phyloP scores from a whole-genome alignment of 2,113 vertebrate genomes.

The Trichomycterus rosablanca region DNA sequence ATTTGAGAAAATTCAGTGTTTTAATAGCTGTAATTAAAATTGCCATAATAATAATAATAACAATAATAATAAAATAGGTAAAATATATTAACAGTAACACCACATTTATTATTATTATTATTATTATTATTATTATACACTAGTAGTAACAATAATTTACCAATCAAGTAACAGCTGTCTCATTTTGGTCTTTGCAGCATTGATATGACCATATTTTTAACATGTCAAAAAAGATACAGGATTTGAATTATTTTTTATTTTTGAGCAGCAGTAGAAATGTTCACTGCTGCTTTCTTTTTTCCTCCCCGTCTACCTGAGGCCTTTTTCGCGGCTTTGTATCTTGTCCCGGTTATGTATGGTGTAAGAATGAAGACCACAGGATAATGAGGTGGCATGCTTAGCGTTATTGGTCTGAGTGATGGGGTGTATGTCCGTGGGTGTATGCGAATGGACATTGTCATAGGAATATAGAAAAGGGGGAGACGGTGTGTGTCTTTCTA shows the following conservation, averaged over 20 bases:
- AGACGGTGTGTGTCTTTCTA: constrained; percentile 28
- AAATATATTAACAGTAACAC: background rate
- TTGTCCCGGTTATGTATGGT: constrained; percentile 21
- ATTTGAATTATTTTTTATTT: constrained; percentile 14
- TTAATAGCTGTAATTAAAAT: background rate
- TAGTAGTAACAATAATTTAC: background rate
- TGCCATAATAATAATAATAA: background rate
- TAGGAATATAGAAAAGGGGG: constrained; percentile 31
- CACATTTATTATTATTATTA: constrained; percentile 13
- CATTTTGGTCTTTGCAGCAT: background rate
- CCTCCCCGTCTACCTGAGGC: constrained; percentile 30
- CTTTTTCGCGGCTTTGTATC: constrained; percentile 25
- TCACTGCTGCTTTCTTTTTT: background rate
- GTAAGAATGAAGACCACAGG: constrained; percentile 10
- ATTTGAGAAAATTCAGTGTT: no score
- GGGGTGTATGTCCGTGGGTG: constrained; percentile 1
- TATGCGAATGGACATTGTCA: constrained; percentile 27
- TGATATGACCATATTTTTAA: background rate
- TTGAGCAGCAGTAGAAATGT: constrained; percentile 18
- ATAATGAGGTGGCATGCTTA: constrained; percentile 18
- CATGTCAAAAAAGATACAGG: constrained; percentile 8
- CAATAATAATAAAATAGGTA: background rate
- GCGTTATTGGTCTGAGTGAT: background rate
- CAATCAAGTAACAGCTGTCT: background rate
- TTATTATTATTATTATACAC: background rate